Evolutionary conservation across 1,140 invertebrate genomes (phyloP), one percentile per base, ranked within the genome.

Genomic region (Nasonia longicornis): DNA sequence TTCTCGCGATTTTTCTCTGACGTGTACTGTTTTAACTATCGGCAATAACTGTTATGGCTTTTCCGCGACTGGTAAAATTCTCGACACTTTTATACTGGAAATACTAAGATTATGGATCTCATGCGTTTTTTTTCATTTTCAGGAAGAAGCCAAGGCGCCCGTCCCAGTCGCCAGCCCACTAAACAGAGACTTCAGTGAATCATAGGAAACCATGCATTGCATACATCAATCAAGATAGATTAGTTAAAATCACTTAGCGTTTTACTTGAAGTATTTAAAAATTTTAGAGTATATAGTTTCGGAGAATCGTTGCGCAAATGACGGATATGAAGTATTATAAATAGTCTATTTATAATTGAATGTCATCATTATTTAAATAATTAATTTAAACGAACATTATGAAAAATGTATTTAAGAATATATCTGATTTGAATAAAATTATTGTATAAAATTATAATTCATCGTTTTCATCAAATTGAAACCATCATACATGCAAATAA

Each of bases 91-190:
- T 31, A 42, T 42, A 0, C n/a, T 45, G 0, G n/a, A 72, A 22
- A 22, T 22, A 35, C 6, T 12, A 11, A 26, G 2, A 45, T 45
- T 22, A 22, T 22, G 16, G 6, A 71, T 6, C 14, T 64, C 7
- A 63, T 20, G 26, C 31, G 3, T 35, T 67, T 67, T 66, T 66
- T 77, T 14, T 42, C 0, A 20, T 42, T 77, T 77, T 31, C 22
- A 77, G 75, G 42, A 77, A 69, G 64, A 77, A 77, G 31, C 75
- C 22, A 48, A 67, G 64, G 64, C 38, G 64, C 16, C 14, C 12
- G 11, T 77, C 52, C 20, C 52, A 58, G 16, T 58, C 74, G 20
- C 11, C 11, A 8, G 22, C 48, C 2, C 45, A 63, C 12, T 75
- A 75, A 74, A 22, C 31, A 8, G 8, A 73, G 69, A 42, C 20